Conservation (phyloP, 2,797 vertebrate genomes). For the Acrossocheilus fasciatus region DNA sequence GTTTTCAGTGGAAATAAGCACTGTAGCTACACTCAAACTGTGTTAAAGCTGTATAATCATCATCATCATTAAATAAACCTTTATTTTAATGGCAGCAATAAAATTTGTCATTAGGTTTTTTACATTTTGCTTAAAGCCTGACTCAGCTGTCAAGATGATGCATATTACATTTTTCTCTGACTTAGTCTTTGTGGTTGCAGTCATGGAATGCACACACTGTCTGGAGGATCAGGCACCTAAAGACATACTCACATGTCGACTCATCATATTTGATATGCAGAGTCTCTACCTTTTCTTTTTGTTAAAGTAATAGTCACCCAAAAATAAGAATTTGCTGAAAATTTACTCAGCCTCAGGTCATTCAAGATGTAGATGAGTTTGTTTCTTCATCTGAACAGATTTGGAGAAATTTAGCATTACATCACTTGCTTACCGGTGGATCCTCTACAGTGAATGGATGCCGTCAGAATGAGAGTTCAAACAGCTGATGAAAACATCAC, state of each 20-base stretch:
- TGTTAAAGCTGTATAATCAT: slow-evolving; percentile 13
- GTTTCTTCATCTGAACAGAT: not conserved
- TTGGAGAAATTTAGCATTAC: not conserved
- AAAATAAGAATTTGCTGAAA: not conserved
- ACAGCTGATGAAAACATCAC: not conserved
- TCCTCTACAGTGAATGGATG: not conserved
- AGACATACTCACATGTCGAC: not conserved
- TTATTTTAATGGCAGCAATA: slow-evolving; percentile 1
- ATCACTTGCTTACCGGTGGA: not conserved
- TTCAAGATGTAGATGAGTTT: not conserved
- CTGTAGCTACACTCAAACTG: not conserved
- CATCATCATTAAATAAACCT: not conserved
- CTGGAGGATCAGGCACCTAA: slow-evolving; percentile 13
- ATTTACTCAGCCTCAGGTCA: not conserved
- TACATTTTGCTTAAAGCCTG: slow-evolving; percentile 6
- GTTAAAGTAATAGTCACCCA: not conserved
- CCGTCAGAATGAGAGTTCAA: not conserved
- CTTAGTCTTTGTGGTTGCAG: slow-evolving; percentile 7
- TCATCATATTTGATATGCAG: not conserved
- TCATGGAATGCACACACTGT: not conserved
- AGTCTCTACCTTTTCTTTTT: not conserved
- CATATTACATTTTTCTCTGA: slow-evolving; percentile 17
- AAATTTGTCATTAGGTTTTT: slow-evolving; percentile 1
- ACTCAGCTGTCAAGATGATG: slow-evolving; percentile 18
- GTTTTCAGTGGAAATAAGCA: slow-evolving; percentile 11